These are phyloP conservation scores for Chanos chanos DNA, from an alignment of 2,797 vertebrate species.

Conservation along the genomic window DNA sequence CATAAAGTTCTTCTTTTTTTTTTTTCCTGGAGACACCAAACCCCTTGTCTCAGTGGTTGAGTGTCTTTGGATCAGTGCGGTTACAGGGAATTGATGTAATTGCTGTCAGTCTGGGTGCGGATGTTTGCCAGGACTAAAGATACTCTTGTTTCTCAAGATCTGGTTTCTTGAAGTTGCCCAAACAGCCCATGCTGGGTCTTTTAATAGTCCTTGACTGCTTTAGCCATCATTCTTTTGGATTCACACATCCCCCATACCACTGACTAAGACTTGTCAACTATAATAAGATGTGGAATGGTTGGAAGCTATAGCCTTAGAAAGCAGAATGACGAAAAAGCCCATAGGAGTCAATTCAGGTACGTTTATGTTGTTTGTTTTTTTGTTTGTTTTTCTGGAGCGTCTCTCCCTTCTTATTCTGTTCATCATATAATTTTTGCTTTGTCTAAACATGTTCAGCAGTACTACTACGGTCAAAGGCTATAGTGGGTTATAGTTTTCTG, in stretches of 20 bases:
- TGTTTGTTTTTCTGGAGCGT: not conserved
- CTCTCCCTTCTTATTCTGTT: slow-evolving; percentile 5
- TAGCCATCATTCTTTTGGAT: slow-evolving; percentile 73
- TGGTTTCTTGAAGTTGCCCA: slow-evolving; percentile 65
- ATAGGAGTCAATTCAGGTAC: slow-evolving; percentile 34
- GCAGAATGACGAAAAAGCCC: slow-evolving; percentile 59
- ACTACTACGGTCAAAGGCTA: no score
- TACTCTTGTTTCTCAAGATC: slow-evolving; percentile 62
- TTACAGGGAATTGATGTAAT: slow-evolving; percentile 64
- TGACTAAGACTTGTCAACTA: slow-evolving; percentile 63
- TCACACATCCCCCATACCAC: slow-evolving; percentile 43
- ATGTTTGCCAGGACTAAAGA: slow-evolving; percentile 66
- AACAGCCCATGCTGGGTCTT: slow-evolving; percentile 63
- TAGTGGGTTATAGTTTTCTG: no score
- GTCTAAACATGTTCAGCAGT: no score
- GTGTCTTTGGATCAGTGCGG: slow-evolving; percentile 55
- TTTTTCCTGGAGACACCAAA: slow-evolving; percentile 4
- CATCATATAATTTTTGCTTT: slow-evolving; percentile 37
- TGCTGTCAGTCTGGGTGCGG: slow-evolving; percentile 55
- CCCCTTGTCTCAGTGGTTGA: slow-evolving; percentile 19
- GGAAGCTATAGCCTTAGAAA: slow-evolving; percentile 61
- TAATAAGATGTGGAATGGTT: slow-evolving; percentile 72
- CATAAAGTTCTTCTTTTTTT: not conserved
- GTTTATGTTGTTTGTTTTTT: slow-evolving; percentile 29
- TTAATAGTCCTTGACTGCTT: slow-evolving; percentile 72